Evolutionary conservation across 2,113 vertebrate species (phyloP), one percentile per base, ranked within the genome.

Genomic region (Microcebus murinus): DNA sequence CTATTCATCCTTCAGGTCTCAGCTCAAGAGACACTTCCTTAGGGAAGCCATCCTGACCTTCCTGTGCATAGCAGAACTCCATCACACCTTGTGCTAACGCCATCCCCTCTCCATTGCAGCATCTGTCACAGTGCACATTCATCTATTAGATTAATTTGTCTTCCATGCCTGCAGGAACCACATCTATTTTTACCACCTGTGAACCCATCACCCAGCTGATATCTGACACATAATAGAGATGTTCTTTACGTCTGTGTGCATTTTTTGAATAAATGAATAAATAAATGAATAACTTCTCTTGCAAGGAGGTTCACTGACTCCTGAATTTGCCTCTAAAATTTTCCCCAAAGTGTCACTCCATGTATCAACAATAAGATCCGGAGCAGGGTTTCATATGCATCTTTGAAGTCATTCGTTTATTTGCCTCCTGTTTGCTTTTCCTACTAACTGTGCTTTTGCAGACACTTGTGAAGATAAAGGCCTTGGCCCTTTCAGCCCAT

Each of bases 391-490:
- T 55, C 88, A 39, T 0, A 25, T 3, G 21, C 18, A 61, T 55
- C 73, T 83, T 80, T 76, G 34, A 91, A 85, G 48, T 65, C 34
- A 10, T 17, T 36, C 4, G 39, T 68, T 81, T 57, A 36, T 83
- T 70, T 87, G 57, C 10, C 45, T 92, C 65, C 70, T 36, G 21
- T 59, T 48, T 70, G 63, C 63, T 71, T 71, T 90, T 34, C 82
- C 65, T 67, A 36, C 29, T 83, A 71, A 91, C 45, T 73, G 34
- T 57, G 63, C 15, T 57, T 92, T 93, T 88, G 63, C 42, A 94
- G 90, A 79, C 50, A 25, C 65, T 73, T 87, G 70, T 34, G 45
- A 96, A 93, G 77, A 92, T 74, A 87, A 94, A 95, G 91, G 52
- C 77, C 36, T 67, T 90, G 94, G 57, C 34, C 85, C 59, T 94